Percentiles rank a stretch among this genome's conserved stretches.
Conservation (phyloP, 2,113 vertebrate genomes). For the Gallinago jamesoni region DNA sequence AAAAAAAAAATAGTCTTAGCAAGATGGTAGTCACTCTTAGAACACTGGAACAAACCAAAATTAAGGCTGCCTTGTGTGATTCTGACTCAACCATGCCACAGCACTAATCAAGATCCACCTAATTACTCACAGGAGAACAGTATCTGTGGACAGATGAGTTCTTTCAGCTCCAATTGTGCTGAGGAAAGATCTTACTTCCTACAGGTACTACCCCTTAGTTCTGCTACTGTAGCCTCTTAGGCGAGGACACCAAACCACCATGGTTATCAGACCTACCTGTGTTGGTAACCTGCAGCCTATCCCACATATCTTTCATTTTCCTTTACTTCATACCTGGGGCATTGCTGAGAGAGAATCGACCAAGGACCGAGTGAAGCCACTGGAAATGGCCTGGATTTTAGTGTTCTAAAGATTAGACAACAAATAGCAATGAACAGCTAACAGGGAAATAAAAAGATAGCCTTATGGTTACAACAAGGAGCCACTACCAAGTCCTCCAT, state of each 20-base stretch:
- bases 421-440: rapidly evolving
- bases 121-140: background rate
- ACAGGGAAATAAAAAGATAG: background rate
- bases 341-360: background rate
- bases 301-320: rapidly evolving
- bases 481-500: background rate
- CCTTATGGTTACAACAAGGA: background rate
- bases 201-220: background rate
- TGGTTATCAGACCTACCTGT: background rate
- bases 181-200: background rate
- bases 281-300: background rate
- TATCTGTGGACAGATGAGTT: background rate
- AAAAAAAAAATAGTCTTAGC: background rate
- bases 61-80: background rate
- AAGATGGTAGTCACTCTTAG: background rate
- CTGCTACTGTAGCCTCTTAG: background rate
- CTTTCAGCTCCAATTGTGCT: background rate
- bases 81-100: background rate
- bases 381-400: background rate
- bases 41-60: background rate
- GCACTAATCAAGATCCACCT: background rate
- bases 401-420: background rate
- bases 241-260: background rate
- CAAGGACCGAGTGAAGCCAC: background rate
- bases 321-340: background rate